Conservation (phyloP, 2,113 vertebrate genomes). For the Xenopus borealis region DNA sequence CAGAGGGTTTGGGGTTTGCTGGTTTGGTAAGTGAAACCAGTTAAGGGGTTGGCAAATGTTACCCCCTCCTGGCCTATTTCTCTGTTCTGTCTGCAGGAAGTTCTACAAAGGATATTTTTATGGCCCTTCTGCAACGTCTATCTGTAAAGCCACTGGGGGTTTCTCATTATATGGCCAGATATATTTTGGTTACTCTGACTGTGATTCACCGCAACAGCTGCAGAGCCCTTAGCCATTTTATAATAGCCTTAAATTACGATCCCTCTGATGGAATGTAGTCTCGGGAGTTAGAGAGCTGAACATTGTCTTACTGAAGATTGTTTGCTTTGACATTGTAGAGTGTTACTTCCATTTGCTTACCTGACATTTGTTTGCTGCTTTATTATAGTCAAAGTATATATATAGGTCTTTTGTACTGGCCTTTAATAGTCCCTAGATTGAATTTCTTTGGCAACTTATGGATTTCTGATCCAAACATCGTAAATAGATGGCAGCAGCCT, state of each 20-base stretch:
- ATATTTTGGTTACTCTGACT: conserved; percentile 28
- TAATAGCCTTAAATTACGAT: conserved; percentile 35
- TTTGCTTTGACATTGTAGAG: too few relatives aligned
- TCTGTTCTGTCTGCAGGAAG: neutral
- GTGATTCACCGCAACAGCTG: conserved; percentile 42
- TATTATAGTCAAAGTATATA: too few relatives aligned
- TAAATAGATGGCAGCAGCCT: neutral
- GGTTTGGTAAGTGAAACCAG: conserved; percentile 4
- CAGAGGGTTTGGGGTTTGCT: neutral
- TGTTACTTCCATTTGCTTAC: neutral
- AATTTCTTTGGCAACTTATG: neutral
- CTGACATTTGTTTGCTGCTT: neutral
- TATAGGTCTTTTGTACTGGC: neutral
- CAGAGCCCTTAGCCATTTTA: conserved; percentile 36
- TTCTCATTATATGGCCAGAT: conserved; percentile 24
- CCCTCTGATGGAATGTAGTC: conserved; percentile 30
- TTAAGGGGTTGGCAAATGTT: conserved; percentile 4
- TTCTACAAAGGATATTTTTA: neutral
- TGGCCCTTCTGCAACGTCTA: neutral
- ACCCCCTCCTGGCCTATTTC: neutral
- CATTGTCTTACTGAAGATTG: neutral
- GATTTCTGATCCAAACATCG: neutral
- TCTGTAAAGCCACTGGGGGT: neutral
- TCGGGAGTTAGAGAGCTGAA: neutral
- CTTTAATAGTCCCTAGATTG: neutral